Evolutionary conservation across 2,797 vertebrate genomes (phyloP), one percentile per base, ranked within the genome.

Genomic region (Acropternis orthonyx): DNA sequence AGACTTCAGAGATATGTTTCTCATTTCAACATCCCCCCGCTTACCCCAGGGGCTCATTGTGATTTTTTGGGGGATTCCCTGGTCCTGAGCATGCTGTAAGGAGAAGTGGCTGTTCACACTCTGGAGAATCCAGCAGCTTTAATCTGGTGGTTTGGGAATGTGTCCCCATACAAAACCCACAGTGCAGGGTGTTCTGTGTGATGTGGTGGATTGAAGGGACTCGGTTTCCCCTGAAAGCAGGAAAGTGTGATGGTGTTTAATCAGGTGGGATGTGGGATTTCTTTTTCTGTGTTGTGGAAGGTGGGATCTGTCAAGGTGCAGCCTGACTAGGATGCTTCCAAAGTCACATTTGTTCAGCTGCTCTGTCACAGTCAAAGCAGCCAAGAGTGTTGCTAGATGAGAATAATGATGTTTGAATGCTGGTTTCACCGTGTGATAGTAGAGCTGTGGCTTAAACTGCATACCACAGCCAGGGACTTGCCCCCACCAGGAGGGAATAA

Each of bases 61-160:
- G 4, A 7, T 69, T 63, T 76, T 63, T 67, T 6, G 20, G 34
- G 34, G 15, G 27, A 7, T 34, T n/a, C 37, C 12, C 61, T 49
- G 30, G 32, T 76, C 48, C 37, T n/a, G 26, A 46, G 49, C 24
- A 36, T 0, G 1, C 16, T 0, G 1, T 1, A 8, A 68, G 56
- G 5, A 69, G 66, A 34, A 72, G 32, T 4, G n/a, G 20, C 32
- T 88, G 71, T 48, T 85, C 4, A 0, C 22, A 14, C 0, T 0
- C 43, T 61, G 85, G 23, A 37, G 81, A n/a, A 62, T 26, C 6
- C 0, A 0, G 7, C 16, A 80, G 52, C 34, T 89, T 52, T 48
- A n/a, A 7, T 13, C 21, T 39, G 48, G 17, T 23, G 51, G 8
- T 34, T 54, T 46, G n/a, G 48, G 74, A 75, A 11, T 1, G 15